These are phyloP conservation scores for Coilia nasus DNA, from an alignment of 2,797 vertebrate species.

Conservation along the genomic window DNA sequence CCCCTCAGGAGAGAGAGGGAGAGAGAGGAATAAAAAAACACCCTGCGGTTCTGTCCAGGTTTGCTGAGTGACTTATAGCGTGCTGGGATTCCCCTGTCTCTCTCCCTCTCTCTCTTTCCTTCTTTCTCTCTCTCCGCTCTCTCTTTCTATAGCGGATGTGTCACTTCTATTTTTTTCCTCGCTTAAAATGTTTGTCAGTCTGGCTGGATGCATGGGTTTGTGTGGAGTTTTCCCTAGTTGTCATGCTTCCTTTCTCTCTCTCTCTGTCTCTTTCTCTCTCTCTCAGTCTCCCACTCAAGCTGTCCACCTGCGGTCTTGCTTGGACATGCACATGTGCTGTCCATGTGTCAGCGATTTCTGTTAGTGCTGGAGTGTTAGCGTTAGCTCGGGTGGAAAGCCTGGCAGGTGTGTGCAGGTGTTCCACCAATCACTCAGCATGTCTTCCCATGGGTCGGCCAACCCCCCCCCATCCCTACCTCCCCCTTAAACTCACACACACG, in stretches of 20 bases:
- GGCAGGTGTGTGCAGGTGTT: conserved; percentile 79
- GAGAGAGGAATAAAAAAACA: neutral
- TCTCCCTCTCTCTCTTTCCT: neutral
- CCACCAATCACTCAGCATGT: conserved; percentile 69
- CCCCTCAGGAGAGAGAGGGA: neutral
- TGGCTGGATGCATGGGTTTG: conserved; percentile 24
- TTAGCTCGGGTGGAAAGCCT: conserved; percentile 51
- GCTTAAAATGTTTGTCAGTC: conserved; percentile 11
- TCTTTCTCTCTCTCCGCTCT: conserved; percentile 1
- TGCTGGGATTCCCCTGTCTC: conserved; percentile 22
- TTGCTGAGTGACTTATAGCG: conserved; percentile 23
- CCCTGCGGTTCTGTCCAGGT: neutral
- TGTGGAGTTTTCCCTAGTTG: neutral
- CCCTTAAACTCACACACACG: conserved; percentile 31
- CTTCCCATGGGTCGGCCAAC: conserved; percentile 39
- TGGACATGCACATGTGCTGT: conserved; percentile 41
- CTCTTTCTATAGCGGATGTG: neutral
- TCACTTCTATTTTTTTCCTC: conserved; percentile 4
- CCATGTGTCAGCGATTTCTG: conserved; percentile 45
- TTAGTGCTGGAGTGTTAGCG: conserved; percentile 40
- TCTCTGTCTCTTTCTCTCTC: conserved; percentile 25
- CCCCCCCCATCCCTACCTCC: conserved; percentile 33
- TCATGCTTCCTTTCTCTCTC: neutral
- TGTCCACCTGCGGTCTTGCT: neutral
- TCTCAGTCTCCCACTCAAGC: neutral